Conservation (phyloP, 2,797 vertebrate species). For the Zalophus californianus region DNA sequence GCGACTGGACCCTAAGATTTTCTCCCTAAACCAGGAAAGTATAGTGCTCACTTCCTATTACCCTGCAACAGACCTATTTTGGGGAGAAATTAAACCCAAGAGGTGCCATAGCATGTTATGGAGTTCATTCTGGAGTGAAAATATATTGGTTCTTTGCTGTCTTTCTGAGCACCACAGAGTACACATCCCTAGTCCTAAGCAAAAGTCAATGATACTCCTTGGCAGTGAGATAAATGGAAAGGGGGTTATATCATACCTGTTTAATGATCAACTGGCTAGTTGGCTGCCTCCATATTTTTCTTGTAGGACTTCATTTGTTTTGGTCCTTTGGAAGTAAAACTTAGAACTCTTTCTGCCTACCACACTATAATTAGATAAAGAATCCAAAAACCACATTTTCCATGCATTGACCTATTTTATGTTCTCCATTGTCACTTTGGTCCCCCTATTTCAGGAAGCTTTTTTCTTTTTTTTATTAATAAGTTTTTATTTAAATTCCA, state of each 20-base stretch:
- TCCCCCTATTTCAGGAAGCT: neutral
- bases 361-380: constrained; percentile 8
- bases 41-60: neutral
- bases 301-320: constrained; percentile 32
- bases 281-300: neutral
- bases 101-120: neutral
- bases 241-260: neutral
- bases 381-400: constrained; percentile 7
- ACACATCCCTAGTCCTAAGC: neutral
- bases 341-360: neutral
- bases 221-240: neutral
- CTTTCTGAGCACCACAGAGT: neutral
- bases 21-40: neutral
- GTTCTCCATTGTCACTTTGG: neutral
- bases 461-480: neutral
- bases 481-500: neutral
- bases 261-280: neutral
- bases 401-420: neutral
- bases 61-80: neutral
- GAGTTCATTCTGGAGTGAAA: neutral
- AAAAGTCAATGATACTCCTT: neutral
- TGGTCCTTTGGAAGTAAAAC: neutral
- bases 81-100: neutral
- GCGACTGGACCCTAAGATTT: neutral
- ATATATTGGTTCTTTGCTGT: neutral